Percentiles rank a stretch among this genome's conserved stretches.
phyloP scores from a whole-genome alignment of 2,888 invertebrate genomes.

The Dynastes hyllus region DNA sequence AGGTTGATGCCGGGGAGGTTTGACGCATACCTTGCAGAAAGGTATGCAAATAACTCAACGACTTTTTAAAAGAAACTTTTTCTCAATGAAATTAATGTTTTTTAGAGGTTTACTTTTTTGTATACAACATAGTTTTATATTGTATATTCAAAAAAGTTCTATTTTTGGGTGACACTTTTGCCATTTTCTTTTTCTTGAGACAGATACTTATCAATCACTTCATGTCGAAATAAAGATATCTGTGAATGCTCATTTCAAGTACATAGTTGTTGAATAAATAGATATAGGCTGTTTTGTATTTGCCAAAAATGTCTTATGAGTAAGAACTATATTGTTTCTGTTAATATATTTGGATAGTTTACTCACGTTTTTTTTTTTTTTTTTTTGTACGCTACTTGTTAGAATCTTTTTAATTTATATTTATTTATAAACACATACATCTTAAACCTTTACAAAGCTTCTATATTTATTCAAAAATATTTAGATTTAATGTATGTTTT shows the following conservation, averaged over 20 bases:
- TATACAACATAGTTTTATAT: constrained; percentile 50
- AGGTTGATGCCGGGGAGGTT: constrained; percentile 60
- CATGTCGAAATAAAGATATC: constrained; percentile 30
- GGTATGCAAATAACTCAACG: constrained; percentile 39
- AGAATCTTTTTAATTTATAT: constrained; percentile 39
- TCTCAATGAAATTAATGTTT: constrained; percentile 20
- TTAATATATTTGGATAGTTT: constrained; percentile 43
- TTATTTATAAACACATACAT: constrained; percentile 32
- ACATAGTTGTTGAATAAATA: constrained; percentile 41
- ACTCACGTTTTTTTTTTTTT: constrained; percentile 1
- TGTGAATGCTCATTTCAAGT: constrained; percentile 48
- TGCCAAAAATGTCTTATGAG: constrained; percentile 45
- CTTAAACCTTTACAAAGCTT: constrained; percentile 26
- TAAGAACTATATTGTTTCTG: constrained; percentile 37
- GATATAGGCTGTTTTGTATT: constrained; percentile 50
- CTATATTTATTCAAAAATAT: constrained; percentile 29
- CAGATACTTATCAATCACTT: constrained; percentile 32
- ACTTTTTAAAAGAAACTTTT: constrained; percentile 8
- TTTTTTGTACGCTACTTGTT: constrained; percentile 41
- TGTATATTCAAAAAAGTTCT: constrained; percentile 48
- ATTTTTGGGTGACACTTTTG: constrained; percentile 48
- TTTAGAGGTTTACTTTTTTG: constrained; percentile 44
- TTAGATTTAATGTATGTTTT: constrained; percentile 19
- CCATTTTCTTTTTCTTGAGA: constrained; percentile 33
- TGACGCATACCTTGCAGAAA: constrained; percentile 55